phyloP scores from a whole-genome alignment of 2,113 vertebrate species.

The Sylvia atricapilla region DNA sequence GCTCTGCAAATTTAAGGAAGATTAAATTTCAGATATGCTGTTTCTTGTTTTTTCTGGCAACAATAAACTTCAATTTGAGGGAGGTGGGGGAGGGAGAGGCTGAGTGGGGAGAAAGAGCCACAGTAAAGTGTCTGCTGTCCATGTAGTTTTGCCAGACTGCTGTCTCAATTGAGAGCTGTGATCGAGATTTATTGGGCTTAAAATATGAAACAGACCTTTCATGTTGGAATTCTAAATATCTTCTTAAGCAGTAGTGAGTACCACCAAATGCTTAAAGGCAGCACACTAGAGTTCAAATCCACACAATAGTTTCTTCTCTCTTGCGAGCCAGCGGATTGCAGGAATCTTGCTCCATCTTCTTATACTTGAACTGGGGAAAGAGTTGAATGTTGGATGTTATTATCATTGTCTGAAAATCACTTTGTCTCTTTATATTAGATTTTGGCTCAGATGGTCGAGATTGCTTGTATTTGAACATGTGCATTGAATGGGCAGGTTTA shows the following conservation, averaged over 20 bases:
- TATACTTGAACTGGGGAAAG: background rate
- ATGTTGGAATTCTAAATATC: constrained; percentile 71
- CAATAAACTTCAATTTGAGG: constrained; percentile 27
- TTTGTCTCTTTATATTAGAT: constrained; percentile 4
- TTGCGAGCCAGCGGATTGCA: constrained; percentile 15
- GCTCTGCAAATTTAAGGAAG: constrained; percentile 45
- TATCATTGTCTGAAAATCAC: constrained; percentile 5
- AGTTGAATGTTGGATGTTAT: background rate
- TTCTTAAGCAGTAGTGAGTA: constrained; percentile 67
- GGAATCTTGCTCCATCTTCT: background rate
- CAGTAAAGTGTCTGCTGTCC: constrained; percentile 54
- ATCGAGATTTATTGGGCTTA: constrained; percentile 67
- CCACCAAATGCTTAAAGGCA: constrained; percentile 62
- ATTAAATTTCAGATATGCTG: constrained; percentile 58
- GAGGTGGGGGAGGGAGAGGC: constrained; percentile 34
- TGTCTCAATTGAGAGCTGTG: constrained; percentile 62
- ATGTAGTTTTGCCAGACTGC: constrained; percentile 66
- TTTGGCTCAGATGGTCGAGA: constrained; percentile 1
- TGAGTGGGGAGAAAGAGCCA: constrained; percentile 24
- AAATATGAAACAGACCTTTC: constrained; percentile 71
- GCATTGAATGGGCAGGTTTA: constrained; percentile 25
- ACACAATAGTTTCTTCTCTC: constrained; percentile 29
- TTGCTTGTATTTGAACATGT: constrained; percentile 1
- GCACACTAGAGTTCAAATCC: constrained; percentile 54
- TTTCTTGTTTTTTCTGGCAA: constrained; percentile 67